These are phyloP conservation scores for Frankliniella intonsa DNA, from an alignment of 2,888 invertebrate genomes.

Conservation along the genomic window DNA sequence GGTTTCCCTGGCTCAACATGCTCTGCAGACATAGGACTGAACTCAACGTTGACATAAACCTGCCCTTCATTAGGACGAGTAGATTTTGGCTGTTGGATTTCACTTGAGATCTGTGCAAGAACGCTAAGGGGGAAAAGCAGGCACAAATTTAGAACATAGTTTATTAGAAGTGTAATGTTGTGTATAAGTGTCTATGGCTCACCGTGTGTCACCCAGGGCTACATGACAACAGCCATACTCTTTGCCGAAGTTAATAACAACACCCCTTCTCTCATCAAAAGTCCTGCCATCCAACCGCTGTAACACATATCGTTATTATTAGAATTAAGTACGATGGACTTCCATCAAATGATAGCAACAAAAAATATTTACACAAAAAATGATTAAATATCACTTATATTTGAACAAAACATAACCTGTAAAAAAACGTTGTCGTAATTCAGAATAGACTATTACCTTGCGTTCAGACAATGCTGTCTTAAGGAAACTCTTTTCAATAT, in stretches of 20 bases:
- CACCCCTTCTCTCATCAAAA: slow-evolving; percentile 65
- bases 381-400: neutral
- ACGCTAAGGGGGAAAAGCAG: slow-evolving; percentile 54
- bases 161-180: neutral
- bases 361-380: neutral
- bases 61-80: slow-evolving; percentile 86
- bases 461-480: slow-evolving; percentile 59
- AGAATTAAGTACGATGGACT: neutral
- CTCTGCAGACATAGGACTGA: slow-evolving; percentile 80
- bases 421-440: neutral
- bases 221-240: slow-evolving; percentile 79
- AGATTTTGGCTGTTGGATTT: slow-evolving; percentile 77
- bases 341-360: neutral
- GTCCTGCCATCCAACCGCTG: slow-evolving; percentile 76
- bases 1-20: slow-evolving; percentile 75
- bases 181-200: slow-evolving; percentile 39
- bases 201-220: slow-evolving; percentile 74
- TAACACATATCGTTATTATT: slow-evolving; percentile 42
- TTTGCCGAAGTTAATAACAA: slow-evolving; percentile 71
- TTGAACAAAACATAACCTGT: neutral
- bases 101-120: slow-evolving; percentile 81
- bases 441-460: slow-evolving; percentile 51
- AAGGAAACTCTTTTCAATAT: slow-evolving; percentile 66
- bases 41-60: slow-evolving; percentile 77
- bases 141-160: neutral